Evolutionary conservation across 1,140 invertebrate genomes (phyloP), one percentile per base, ranked within the genome.

Genomic region (Caenorhabditis remanei): DNA sequence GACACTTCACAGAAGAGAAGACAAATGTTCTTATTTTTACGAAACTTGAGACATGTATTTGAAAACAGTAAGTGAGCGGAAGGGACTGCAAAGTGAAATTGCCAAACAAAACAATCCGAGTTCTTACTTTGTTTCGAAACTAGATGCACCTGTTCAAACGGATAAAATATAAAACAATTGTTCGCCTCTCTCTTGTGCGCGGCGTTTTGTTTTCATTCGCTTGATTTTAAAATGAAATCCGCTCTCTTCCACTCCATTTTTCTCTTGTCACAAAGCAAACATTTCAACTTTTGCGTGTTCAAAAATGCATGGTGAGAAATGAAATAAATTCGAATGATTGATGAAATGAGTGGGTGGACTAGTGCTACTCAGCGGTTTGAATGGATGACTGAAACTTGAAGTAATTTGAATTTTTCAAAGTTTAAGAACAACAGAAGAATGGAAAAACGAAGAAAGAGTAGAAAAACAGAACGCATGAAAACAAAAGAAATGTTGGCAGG

Each of bases 131-230:
- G 67, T 48, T 75, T 75, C 67, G 43, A 75, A 75, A 75, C 67
- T 75, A 75, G 43, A n/a, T n/a, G 41, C 67, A 75, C 67, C 67
- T 75, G 67, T 19, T 75, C 67, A 75, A 75, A 75, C 67, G 67
- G 43, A 75, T 75, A 48, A 75, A 75, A 75, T 46, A 40, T 46
- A 46, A 75, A 67, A 67, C 63, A 67, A 67, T 75, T 75, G 67
- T 75, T 75, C 67, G 67, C 19, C 46, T 46, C 5, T n/a, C 16
- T 8, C 16, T 9, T 9, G 19, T n/a, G n/a, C 56, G 14, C 16
- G 4, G 16, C 19, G 32, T 40, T 65, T 65, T 65, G 61, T 65
- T 65, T 65, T 65, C 40, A 61, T 61, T 24, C 56, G 32, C 32
- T 32, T 2, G 56, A 61, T 53, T 53, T 53, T 53, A 0, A 53